phyloP scores from a whole-genome alignment of 64 coral and sea anemone species.

The Platygyra sinensis region DNA sequence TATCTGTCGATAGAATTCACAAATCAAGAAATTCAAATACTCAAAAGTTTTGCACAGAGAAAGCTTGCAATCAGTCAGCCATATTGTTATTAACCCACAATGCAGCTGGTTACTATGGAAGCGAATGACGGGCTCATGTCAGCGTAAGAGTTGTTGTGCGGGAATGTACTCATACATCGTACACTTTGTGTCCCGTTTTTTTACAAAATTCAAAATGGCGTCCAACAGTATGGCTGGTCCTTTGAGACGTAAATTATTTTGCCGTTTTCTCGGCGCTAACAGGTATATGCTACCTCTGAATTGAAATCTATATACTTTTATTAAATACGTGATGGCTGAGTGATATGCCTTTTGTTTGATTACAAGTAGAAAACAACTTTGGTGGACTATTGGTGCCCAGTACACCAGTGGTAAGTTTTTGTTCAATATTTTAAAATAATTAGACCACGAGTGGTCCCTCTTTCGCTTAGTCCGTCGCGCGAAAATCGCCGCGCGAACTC shows the following conservation, averaged over 20 bases:
- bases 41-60: background rate
- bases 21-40: background rate
- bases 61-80: background rate
- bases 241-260: background rate
- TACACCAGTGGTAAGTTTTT: slow-evolving; percentile 14
- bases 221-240: slow-evolving; percentile 37
- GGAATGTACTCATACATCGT: background rate
- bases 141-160: slow-evolving; percentile 12
- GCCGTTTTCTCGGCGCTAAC: background rate
- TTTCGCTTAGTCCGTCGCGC: background rate
- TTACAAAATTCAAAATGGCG: slow-evolving; percentile 56
- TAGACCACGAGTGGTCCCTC: background rate
- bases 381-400: background rate
- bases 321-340: background rate
- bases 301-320: background rate
- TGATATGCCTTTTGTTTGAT: background rate
- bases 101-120: slow-evolving; percentile 33
- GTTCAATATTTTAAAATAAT: background rate
- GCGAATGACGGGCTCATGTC: background rate
- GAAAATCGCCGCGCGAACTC: background rate
- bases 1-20: background rate
- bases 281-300: background rate
- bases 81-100: slow-evolving; percentile 23
- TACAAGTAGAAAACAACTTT: background rate
- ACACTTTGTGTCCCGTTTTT: background rate